Evolutionary conservation across 2,113 vertebrate genomes (phyloP), one percentile per base, ranked within the genome.

Genomic region (Pteruthius melanotis): DNA sequence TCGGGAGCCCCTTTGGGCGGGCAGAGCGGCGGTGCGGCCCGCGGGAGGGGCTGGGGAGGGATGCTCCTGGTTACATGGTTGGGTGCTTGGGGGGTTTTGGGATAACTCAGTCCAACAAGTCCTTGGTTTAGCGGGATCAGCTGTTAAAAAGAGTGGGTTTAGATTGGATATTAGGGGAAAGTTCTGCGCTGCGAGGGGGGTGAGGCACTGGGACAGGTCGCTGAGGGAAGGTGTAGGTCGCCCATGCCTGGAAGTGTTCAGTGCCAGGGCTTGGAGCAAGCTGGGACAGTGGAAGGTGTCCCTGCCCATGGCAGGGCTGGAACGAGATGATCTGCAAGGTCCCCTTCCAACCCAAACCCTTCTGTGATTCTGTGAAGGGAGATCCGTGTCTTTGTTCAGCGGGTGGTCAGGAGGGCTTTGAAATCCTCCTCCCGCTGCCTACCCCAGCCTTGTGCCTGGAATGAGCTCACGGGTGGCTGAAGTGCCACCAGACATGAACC

Each of bases 381-480:
- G 17, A 26, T 66, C n/a, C 0, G 3, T 6, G 14, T 7, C 10
- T 37, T 13, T 17, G 19, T 19, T 63, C 6, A 6, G 57, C 66
- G 6, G 59, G 12, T 8, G 11, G 37, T 35, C 44, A 3, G 63
- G 52, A 31, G 24, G 59, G 68, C 53, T 82, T 39, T 7, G 40
- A 20, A 27, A 33, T 44, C 31, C 37, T 26, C 30, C 6, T 6
- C 13, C 6, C 4, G 9, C 13, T 18, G 18, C 8, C 15, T 3
- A 0, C 21, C 4, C 5, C 61, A 15, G 31, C 39, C 11, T 22
- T 14, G 20, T 26, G 24, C 31, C 79, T 7, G 64, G 4, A 0
- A 0, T 1, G 49, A 23, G 15, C 3, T 9, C 60, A 0, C 0
- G 2, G 37, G 22, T 39, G 54, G 18, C 75, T 26, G 2, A 3